Percentiles rank a stretch among this genome's conserved stretches.
phyloP scores from a whole-genome alignment of 2,797 vertebrate species.

The Sebastes elongatus region DNA sequence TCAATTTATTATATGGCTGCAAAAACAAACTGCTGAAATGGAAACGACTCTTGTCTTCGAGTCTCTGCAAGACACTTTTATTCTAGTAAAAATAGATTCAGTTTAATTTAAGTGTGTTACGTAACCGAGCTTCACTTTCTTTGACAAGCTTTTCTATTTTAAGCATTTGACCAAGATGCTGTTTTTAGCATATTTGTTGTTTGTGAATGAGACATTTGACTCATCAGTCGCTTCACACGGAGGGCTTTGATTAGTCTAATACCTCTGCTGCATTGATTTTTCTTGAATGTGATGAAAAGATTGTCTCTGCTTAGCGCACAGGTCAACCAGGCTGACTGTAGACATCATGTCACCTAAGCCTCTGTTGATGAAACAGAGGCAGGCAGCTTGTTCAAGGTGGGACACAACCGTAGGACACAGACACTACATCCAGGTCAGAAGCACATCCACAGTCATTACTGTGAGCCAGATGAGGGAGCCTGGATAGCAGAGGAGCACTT shows the following conservation, averaged over 20 bases:
- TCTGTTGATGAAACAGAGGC: slow-evolving; percentile 50
- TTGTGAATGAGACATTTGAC: slow-evolving; percentile 35
- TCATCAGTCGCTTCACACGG: background rate
- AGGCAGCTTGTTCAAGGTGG: slow-evolving; percentile 43
- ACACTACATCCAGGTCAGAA: slow-evolving; percentile 35
- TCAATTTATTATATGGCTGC: background rate
- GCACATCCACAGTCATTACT: slow-evolving; percentile 14
- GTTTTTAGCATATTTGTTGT: slow-evolving; percentile 44
- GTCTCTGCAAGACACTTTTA: background rate
- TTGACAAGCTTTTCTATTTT: slow-evolving; percentile 48
- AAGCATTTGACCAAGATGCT: slow-evolving; percentile 12
- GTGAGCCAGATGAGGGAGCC: background rate
- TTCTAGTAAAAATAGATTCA: slow-evolving; percentile 31
- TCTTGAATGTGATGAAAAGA: background rate
- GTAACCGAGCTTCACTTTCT: background rate
- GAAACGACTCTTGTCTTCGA: background rate
- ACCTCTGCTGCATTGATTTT: slow-evolving; percentile 1
- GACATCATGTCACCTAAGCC: slow-evolving; percentile 30
- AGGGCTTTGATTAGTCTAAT: slow-evolving; percentile 20
- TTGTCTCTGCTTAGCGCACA: background rate
- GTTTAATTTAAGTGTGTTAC: slow-evolving; percentile 1
- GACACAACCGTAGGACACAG: slow-evolving; percentile 35
- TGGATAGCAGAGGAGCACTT: background rate
- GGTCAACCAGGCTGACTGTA: slow-evolving; percentile 3
- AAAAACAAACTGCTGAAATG: background rate